phyloP scores from a whole-genome alignment of 2,888 invertebrate genomes.

The Tenthredo distinguenda region DNA sequence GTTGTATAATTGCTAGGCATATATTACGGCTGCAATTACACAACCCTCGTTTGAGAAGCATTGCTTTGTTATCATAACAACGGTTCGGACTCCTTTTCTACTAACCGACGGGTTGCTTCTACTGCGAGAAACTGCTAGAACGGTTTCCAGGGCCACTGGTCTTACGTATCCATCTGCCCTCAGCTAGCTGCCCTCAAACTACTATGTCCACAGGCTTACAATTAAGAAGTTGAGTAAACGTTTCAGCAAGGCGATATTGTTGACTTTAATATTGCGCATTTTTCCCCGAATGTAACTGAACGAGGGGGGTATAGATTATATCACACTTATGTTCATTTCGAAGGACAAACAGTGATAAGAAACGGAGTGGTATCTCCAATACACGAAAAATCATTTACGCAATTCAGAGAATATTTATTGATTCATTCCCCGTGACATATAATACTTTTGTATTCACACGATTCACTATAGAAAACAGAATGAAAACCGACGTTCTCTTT shows the following conservation, averaged over 20 bases:
- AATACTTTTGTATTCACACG: not conserved
- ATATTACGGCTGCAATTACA: not conserved
- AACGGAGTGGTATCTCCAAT: not conserved
- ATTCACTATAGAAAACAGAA: not conserved
- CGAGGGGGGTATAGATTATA: not conserved
- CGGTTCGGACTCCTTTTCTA: not conserved
- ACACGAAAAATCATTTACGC: not conserved
- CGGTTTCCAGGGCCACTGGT: not conserved
- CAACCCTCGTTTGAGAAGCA: not conserved
- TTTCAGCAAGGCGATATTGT: not conserved
- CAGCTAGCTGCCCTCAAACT: not conserved
- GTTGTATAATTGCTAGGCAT: not conserved
- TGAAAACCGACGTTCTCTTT: not conserved
- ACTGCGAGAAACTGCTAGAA: not conserved
- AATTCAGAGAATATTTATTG: not conserved
- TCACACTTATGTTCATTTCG: not conserved
- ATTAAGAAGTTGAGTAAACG: not conserved
- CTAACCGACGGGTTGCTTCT: not conserved
- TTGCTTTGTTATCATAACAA: not conserved
- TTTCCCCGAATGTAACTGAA: not conserved
- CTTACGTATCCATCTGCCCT: not conserved
- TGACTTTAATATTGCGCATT: not conserved
- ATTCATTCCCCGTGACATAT: not conserved
- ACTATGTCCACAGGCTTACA: not conserved
- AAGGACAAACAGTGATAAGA: not conserved